A percentile compares a stretch with the other conserved stretches of the same genome.
These are phyloP conservation scores for Parazoanthus darwini DNA, from an alignment of 92 coral and sea anemone genomes.

Conservation along the genomic window DNA sequence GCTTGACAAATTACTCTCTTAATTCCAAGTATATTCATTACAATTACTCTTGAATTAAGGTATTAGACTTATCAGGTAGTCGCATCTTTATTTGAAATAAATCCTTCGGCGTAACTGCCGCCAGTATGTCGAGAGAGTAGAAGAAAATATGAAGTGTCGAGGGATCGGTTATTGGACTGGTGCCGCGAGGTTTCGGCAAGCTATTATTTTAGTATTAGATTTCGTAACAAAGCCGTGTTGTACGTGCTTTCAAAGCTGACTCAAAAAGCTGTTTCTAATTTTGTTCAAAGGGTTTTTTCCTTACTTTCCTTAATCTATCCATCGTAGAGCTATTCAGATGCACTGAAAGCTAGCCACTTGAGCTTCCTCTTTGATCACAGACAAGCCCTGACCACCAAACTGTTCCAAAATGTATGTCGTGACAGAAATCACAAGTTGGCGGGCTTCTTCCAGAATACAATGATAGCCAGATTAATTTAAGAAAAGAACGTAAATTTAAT, in stretches of 20 bases:
- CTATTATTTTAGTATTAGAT: slow-evolving; percentile 19
- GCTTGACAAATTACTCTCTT: slow-evolving; percentile 35
- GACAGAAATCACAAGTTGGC: no score
- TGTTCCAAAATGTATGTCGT: no score
- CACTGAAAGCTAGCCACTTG: no score
- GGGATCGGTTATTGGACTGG: slow-evolving; percentile 15
- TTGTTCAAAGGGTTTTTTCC: not conserved
- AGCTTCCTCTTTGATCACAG: no score
- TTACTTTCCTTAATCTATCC: no score
- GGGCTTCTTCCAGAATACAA: no score
- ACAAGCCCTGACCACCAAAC: no score
- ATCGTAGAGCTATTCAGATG: no score
- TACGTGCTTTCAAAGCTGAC: not conserved
- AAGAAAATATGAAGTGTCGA: slow-evolving; percentile 25
- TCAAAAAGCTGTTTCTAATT: slow-evolving; percentile 29
- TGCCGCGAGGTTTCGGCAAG: slow-evolving; percentile 13
- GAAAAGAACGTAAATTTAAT: no score
- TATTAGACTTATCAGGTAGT: slow-evolving; percentile 56
- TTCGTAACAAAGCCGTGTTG: not conserved
- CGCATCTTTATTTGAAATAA: slow-evolving; percentile 70
- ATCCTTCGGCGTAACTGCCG: slow-evolving; percentile 43
- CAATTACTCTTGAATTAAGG: slow-evolving; percentile 52
- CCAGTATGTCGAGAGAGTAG: slow-evolving; percentile 27
- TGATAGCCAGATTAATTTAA: no score
- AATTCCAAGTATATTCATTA: slow-evolving; percentile 22